These are phyloP conservation scores for Dicaeum eximium DNA, from an alignment of 2,113 vertebrate genomes.

Conservation along the genomic window DNA sequence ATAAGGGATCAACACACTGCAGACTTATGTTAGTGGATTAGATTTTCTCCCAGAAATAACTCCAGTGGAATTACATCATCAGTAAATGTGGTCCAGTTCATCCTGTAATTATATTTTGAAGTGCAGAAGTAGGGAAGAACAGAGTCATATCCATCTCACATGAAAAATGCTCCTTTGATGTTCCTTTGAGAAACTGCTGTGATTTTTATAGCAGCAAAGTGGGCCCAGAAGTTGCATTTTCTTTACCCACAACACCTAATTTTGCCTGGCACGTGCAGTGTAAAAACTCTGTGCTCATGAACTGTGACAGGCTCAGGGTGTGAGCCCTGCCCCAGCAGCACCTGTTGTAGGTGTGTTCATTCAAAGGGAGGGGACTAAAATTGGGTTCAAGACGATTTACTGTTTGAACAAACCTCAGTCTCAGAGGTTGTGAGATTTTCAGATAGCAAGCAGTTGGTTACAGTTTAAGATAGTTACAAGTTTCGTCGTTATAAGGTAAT, in stretches of 20 bases:
- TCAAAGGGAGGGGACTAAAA: no score
- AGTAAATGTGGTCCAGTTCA: neutral
- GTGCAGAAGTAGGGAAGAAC: neutral
- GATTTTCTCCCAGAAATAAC: conserved; percentile 26
- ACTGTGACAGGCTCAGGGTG: neutral
- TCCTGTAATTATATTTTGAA: neutral
- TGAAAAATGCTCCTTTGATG: neutral
- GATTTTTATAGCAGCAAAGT: neutral
- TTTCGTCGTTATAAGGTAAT: no score
- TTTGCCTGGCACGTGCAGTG: neutral
- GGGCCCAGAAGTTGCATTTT: neutral
- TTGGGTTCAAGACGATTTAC: no score
- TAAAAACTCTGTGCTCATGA: neutral
- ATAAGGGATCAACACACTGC: neutral
- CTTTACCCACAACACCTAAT: neutral
- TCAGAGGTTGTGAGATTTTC: no score
- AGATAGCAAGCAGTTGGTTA: no score
- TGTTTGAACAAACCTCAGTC: no score
- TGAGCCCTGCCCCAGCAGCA: neutral
- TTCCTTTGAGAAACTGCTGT: neutral
- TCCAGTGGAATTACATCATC: neutral
- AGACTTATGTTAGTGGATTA: neutral
- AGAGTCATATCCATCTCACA: neutral
- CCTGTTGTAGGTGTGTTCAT: no score
- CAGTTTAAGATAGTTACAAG: no score